Evolutionary conservation across 2,113 vertebrate genomes (phyloP).

Genomic region (Brachypteracias leptosomus): DNA sequence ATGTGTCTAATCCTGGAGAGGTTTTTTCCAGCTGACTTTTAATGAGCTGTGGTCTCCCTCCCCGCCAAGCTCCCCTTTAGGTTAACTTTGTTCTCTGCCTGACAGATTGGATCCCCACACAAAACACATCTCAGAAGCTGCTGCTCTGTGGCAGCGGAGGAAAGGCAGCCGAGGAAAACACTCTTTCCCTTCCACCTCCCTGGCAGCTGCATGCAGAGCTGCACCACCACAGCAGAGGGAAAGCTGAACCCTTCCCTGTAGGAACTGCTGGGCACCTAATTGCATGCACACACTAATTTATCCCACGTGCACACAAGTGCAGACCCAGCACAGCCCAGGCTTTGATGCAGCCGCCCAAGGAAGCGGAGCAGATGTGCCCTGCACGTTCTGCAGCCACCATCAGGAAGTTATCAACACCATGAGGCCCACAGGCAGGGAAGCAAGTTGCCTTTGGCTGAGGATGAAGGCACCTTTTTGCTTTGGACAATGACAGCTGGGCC

Average conservation of each 20-base stretch:
- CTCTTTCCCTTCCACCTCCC: not conserved
- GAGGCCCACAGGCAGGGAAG: not conserved
- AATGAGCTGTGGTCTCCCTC: not conserved
- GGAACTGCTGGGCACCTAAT: not conserved
- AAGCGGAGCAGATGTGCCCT: not conserved
- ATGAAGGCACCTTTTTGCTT: not conserved
- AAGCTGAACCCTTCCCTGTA: not conserved
- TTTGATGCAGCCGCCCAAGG: not conserved
- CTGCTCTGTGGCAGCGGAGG: not conserved
- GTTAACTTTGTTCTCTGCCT: not conserved
- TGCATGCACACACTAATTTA: not conserved
- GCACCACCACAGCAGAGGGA: not conserved
- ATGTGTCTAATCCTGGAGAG: not conserved
- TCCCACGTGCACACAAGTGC: not conserved
- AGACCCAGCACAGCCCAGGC: not conserved
- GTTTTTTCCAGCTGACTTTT: not conserved
- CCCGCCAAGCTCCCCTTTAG: not conserved
- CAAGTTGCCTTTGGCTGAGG: not conserved
- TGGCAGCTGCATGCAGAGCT: not conserved
- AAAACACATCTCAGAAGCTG: not conserved
- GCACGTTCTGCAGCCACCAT: rapidly evolving
- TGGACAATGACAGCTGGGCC: not conserved
- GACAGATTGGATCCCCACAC: not conserved
- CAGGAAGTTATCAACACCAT: not conserved
- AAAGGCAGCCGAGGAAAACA: not conserved